These are phyloP conservation scores for Lymantria dispar DNA, from an alignment of 2,888 invertebrate species.

Conservation along the genomic window DNA sequence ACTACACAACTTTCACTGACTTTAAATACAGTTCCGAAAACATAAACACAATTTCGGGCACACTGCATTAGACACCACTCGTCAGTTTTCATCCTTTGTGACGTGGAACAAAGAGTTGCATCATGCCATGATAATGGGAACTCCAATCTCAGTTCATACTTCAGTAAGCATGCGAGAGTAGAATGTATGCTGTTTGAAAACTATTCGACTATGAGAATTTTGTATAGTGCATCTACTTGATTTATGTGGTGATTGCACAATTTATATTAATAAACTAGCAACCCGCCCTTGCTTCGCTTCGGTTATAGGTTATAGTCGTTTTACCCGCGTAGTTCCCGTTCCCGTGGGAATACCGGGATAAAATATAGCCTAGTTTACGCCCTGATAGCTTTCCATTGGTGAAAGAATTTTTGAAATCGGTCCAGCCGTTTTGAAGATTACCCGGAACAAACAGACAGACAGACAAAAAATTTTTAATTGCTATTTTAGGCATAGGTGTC, in stretches of 20 bases:
- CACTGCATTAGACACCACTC: constrained; percentile 4
- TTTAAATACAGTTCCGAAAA: not conserved
- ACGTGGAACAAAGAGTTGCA: constrained; percentile 16
- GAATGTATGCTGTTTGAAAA: not conserved
- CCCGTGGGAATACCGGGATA: too few species aligned
- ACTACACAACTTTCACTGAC: not conserved
- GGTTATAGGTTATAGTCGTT: too few species aligned
- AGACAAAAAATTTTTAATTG: too few species aligned
- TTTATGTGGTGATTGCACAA: constrained; percentile 5
- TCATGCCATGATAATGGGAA: constrained; percentile 11
- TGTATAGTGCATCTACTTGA: constrained; percentile 16
- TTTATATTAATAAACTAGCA: too few species aligned
- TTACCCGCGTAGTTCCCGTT: too few species aligned
- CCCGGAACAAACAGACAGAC: too few species aligned
- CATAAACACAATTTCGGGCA: constrained; percentile 6
- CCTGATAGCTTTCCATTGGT: too few species aligned
- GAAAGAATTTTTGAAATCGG: too few species aligned
- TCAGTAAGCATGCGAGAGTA: not conserved
- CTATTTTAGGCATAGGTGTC: too few species aligned
- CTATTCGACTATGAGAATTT: not conserved
- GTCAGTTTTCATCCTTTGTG: constrained; percentile 2
- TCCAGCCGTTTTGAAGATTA: too few species aligned
- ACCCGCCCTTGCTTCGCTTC: too few species aligned
- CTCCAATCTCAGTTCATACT: constrained; percentile 5
- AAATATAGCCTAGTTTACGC: too few species aligned